Conservation (phyloP, 1,140 invertebrate genomes). For the Cecropterus lyciades region DNA sequence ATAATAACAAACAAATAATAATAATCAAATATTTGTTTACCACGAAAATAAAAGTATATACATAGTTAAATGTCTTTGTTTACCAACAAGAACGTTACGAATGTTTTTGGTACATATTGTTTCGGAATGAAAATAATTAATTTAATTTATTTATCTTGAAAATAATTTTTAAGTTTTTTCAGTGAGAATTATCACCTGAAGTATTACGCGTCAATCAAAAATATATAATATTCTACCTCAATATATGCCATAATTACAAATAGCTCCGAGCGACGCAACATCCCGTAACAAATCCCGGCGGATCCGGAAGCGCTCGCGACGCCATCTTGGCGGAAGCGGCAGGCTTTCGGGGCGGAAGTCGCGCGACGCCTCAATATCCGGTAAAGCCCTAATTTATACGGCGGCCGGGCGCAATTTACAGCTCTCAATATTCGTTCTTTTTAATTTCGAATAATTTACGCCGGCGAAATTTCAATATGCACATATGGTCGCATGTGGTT, state of each 20-base stretch:
- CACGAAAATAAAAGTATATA: too few species aligned
- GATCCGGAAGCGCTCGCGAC: constrained; percentile 13
- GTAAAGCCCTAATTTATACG: constrained; percentile 39
- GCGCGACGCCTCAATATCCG: constrained; percentile 41
- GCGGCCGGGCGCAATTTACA: constrained; percentile 27
- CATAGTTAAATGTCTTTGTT: too few species aligned
- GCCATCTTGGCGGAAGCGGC: constrained; percentile 36
- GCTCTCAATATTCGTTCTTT: constrained; percentile 31
- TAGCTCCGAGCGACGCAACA: constrained; percentile 1
- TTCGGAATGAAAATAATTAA: too few species aligned
- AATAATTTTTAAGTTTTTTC: too few species aligned
- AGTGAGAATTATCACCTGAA: not conserved
- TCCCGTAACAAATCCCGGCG: constrained; percentile 24
- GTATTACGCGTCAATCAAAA: not conserved
- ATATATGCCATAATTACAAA: not conserved
- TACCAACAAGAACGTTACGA: too few species aligned
- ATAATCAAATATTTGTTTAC: too few species aligned
- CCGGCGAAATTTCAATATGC: constrained; percentile 23
- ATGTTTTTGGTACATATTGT: too few species aligned
- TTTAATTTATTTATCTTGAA: too few species aligned
- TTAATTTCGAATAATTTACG: constrained; percentile 37
- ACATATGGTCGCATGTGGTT: not conserved
- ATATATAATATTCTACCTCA: not conserved
- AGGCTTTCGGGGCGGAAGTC: constrained; percentile 33
- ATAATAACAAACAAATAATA: too few species aligned